Base-by-base conservation (phyloP, 1,140 invertebrate species). In the Amphibalanus amphitrite region DNA sequence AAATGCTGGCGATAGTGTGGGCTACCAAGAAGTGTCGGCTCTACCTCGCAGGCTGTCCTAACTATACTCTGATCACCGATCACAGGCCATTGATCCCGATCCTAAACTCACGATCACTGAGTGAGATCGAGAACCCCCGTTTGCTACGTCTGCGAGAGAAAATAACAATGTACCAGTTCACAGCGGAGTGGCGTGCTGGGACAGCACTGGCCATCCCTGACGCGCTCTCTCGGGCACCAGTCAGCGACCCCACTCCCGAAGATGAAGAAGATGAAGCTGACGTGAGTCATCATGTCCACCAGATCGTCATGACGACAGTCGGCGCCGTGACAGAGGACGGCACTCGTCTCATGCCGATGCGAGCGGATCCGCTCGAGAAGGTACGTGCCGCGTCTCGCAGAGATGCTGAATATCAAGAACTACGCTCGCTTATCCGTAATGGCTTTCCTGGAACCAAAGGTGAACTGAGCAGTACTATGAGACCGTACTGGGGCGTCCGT, bases 61-160 rank as follows among this genome's bases (percentile, higher is more conserved):
- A 72, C 23, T 74, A 71, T 28, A 13, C 59, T 8, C 29, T 74
- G 0, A 20, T 73, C 3, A 71, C 70, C n/a, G 73, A 74, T 30
- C 74, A 74, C 28, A 73, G 69, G 67, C 72, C 73, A 1, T 6
- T 73, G 33, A 28, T 74, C 6, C 69, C 72, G 3, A 74, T 74
- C 13, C 69, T 74, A 0, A 74, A 68, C 67, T 26, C 67, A 0
- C 29, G 47, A 26, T 70, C 69, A 33, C n/a, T 72, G 28, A 67
- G 71, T 64, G 28, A 70, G 15, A 25, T 73, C 28, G 69, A 73
- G 29, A 71, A 73, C 30, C 72, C 72, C n/a, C 38, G 38, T 17
- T 6, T 38, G 6, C 17, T 38, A 17, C 38, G 6, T 17, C 38
- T 38, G 6, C 68, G 71, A 28, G 69, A 73, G 69, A 71, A 67